Percentiles rank a stretch among this genome's conserved stretches.
phyloP scores from a whole-genome alignment of 2,888 invertebrate genomes.

The Drosophila greeni region DNA sequence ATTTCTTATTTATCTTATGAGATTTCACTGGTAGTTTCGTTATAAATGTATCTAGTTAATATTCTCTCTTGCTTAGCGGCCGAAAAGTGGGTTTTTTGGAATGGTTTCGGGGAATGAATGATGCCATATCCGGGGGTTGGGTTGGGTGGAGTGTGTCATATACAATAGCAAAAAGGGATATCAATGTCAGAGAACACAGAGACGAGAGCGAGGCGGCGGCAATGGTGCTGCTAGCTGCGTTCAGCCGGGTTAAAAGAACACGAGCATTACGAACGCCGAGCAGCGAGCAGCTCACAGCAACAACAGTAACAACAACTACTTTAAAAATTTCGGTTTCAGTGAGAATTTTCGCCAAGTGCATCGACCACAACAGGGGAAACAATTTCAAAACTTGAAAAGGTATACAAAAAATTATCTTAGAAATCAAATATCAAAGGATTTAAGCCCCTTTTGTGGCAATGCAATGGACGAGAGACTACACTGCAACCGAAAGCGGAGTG shows the following conservation, averaged over 20 bases:
- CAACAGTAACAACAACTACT: conserved; percentile 39
- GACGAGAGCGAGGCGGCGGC: conserved; percentile 40
- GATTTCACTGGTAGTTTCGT: conserved; percentile 19
- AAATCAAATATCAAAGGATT: neutral
- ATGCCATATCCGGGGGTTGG: neutral
- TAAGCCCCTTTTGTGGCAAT: conserved; percentile 1
- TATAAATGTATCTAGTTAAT: neutral
- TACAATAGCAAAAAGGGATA: conserved; percentile 20
- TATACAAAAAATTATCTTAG: neutral
- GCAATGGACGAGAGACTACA: conserved; percentile 19
- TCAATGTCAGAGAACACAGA: conserved; percentile 24
- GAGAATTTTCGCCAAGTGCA: conserved; percentile 5
- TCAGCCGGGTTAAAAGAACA: conserved; percentile 27
- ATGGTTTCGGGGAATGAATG: conserved; percentile 13
- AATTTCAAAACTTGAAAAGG: neutral
- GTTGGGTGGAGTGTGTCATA: neutral
- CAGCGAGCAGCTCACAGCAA: conserved; percentile 32
- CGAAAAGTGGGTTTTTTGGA: neutral
- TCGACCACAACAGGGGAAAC: neutral
- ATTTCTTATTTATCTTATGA: conserved; percentile 30
- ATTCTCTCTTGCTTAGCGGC: neutral
- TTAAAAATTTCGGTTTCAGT: conserved; percentile 12
- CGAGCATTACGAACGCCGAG: conserved; percentile 16
- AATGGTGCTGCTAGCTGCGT: conserved; percentile 26
- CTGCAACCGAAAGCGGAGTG: conserved; percentile 27